Base-by-base conservation (phyloP, 2,113 vertebrate species). In the Lipophrys pholis region DNA sequence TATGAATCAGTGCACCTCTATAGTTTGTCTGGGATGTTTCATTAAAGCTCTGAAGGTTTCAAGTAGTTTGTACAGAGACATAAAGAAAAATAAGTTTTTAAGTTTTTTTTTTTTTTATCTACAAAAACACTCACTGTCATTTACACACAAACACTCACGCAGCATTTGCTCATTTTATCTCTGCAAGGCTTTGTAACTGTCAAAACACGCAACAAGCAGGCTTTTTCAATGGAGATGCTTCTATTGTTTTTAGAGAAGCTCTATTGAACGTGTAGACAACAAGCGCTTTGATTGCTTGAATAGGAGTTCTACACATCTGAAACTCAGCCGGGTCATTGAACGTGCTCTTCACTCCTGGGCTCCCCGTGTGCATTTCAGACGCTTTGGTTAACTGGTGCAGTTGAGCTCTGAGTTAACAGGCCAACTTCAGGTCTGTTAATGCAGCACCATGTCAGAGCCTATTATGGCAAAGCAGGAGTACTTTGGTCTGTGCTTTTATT, bases 401-500 rank as follows among this genome's bases (percentile, higher is more conserved):
- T 63, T 48, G 74, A 81, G 80, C 78, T 87, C 76, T 58, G 80
- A 78, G 38, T 85, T 65, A 30, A 30, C 21, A 30, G 21, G 21
- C 21, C 21, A 30, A 69, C 80, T 80, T 85, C 72, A 53, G 48
- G 76, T 86, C 83, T 84, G 78, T 81, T 72, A 50, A 81, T 78
- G 72, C 82, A 84, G 21, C 83, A 79, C 78, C 56, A 70, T 73
- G 64, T 89, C 80, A 78, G 77, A 80, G 85, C 90, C 81, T 77
- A 72, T 73, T 85, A 81, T 83, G 75, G 87, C 88, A 81, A 86
- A 81, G 79, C 84, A 85, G 89, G 84, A 90, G 76, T 88, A 91
- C 94, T 95, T 95, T 95, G 94, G 94, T 95, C 82, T 94, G 91
- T 90, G 90, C 90, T 92, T 93, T 93, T 91, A 86, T 90, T 90